Percentiles rank a stretch among this genome's conserved stretches.
Conservation (phyloP, 2,113 vertebrate species). For the Callocephalon fimbriatum region DNA sequence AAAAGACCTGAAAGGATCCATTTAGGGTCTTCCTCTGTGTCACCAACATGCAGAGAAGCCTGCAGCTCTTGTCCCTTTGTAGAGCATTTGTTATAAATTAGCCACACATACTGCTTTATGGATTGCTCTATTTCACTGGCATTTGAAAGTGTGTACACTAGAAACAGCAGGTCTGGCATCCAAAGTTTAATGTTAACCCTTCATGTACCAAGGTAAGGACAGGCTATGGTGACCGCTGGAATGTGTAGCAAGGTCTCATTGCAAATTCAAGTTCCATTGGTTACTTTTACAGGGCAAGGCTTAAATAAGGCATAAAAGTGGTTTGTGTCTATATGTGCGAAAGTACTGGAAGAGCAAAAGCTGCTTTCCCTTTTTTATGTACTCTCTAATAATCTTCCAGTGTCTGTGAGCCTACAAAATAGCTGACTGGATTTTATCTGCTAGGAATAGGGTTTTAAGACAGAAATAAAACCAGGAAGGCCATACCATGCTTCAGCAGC, state of each 20-base stretch:
- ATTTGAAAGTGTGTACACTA: neutral
- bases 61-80: neutral
- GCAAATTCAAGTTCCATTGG: neutral
- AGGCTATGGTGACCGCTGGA: neutral
- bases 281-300: neutral
- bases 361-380: neutral
- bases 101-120: accelerated
- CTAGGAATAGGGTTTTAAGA: neutral
- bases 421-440: neutral
- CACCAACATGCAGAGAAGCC: neutral
- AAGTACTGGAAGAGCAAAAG: neutral
- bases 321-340: neutral
- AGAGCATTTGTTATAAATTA: neutral
- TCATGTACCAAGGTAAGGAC: neutral
- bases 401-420: neutral
- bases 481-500: neutral
- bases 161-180: neutral
- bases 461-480: neutral
- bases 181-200: neutral
- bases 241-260: neutral
- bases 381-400: neutral
- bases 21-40: neutral
- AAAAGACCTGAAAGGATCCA: neutral
- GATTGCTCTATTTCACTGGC: neutral
- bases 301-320: neutral